Percentiles rank a stretch among this genome's conserved stretches.
Conservation (phyloP, 2,888 invertebrate species). For the Phytoseiulus persimilis region DNA sequence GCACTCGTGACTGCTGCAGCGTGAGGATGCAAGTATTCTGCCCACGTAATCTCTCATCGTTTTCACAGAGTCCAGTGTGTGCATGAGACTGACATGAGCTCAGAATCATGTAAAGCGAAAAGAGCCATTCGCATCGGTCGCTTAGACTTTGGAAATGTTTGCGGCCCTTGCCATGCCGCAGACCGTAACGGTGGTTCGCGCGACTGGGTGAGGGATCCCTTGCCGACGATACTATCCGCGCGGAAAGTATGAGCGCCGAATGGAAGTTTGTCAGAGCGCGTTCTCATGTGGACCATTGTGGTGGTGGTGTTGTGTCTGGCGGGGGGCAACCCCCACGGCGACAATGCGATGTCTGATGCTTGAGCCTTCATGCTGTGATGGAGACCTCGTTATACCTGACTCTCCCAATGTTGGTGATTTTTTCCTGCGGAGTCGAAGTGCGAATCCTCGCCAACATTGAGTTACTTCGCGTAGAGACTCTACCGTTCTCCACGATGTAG, state of each 20-base stretch:
- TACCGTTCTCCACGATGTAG: neutral
- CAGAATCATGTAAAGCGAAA: neutral
- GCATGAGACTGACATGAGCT: neutral
- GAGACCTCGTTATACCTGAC: neutral
- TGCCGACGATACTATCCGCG: neutral
- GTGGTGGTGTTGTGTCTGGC: slow-evolving; percentile 6
- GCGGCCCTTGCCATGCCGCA: neutral
- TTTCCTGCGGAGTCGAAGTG: neutral
- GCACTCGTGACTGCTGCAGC: too few relatives aligned
- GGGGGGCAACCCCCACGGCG: neutral
- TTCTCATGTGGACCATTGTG: slow-evolving; percentile 13
- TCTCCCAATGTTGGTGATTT: neutral
- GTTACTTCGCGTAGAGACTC: neutral
- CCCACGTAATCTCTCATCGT: too few relatives aligned
- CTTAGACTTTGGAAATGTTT: neutral
- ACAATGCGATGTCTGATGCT: neutral
- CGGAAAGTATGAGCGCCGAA: neutral
- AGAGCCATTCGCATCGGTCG: neutral
- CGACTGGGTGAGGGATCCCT: neutral
- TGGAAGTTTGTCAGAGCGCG: neutral
- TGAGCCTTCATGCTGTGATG: neutral
- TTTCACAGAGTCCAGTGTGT: too few relatives aligned
- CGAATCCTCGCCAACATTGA: neutral
- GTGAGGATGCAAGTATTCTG: too few relatives aligned
- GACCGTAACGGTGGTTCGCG: neutral